These are phyloP conservation scores for Ctenicera cuprea DNA, from an alignment of 2,888 invertebrate genomes.

Conservation along the genomic window DNA sequence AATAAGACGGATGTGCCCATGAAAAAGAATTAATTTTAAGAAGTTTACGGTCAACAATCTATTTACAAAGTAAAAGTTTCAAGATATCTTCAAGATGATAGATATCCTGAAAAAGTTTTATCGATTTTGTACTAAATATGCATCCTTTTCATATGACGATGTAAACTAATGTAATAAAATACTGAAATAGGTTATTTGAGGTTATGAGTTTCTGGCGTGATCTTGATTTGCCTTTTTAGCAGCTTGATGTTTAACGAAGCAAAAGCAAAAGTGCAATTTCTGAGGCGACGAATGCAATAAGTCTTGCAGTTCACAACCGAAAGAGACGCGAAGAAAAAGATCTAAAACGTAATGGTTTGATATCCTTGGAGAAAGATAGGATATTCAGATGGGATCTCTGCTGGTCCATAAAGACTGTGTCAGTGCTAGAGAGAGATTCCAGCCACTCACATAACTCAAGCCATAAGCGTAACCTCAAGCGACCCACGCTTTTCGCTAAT, in stretches of 20 bases:
- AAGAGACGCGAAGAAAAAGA: constrained; percentile 33
- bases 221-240: no score
- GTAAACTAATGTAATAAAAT: no score
- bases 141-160: no score
- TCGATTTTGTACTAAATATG: no score
- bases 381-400: constrained; percentile 37
- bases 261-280: background rate
- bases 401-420: constrained; percentile 41
- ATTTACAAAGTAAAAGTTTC: no score
- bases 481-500: constrained; percentile 57
- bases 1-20: no score
- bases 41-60: no score
- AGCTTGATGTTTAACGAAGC: background rate
- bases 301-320: constrained; percentile 4
- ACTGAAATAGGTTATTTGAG: no score
- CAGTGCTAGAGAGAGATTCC: constrained; percentile 34
- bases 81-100: no score
- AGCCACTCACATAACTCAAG: constrained; percentile 52
- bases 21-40: no score
- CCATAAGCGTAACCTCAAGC: constrained; percentile 60
- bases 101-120: no score
- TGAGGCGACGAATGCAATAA: constrained; percentile 16
- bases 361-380: constrained; percentile 39
- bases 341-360: constrained; percentile 39
- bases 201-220: no score